These are phyloP conservation scores for Marasmarcha lunaedactyla DNA, from an alignment of 2,888 invertebrate species.

Conservation along the genomic window DNA sequence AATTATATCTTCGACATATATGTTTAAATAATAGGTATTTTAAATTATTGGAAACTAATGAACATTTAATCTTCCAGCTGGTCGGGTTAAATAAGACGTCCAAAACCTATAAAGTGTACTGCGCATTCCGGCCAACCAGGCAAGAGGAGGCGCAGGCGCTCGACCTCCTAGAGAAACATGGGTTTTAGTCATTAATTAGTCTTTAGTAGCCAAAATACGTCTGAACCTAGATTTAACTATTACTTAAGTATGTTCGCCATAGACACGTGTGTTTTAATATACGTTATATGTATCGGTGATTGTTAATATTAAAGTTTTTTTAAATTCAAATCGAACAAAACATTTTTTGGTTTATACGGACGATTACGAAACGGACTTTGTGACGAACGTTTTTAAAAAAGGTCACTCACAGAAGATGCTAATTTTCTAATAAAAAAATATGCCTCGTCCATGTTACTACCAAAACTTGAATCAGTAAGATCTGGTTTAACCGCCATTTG, in stretches of 20 bases:
- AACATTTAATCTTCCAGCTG: slow-evolving; percentile 22
- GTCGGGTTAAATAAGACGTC: slow-evolving; percentile 19
- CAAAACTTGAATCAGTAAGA: no score
- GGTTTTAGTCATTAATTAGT: neutral
- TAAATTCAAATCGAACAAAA: neutral
- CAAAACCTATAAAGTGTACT: neutral
- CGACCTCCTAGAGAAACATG: neutral
- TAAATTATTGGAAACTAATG: slow-evolving; percentile 8
- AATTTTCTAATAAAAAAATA: no score
- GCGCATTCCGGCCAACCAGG: neutral
- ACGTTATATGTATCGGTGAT: neutral
- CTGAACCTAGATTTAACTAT: neutral
- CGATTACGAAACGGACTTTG: no score
- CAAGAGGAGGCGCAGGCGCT: neutral
- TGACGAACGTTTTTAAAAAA: no score
- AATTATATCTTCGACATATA: neutral
- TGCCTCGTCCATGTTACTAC: no score
- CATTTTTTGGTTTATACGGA: neutral
- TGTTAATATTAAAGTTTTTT: neutral
- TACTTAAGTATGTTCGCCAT: neutral
- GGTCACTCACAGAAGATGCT: no score
- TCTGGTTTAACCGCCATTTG: no score
- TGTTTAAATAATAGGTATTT: neutral
- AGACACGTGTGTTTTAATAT: no score
- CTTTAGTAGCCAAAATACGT: slow-evolving; percentile 7